Evolutionary conservation across 2,797 vertebrate species (phyloP).

Genomic region (Sebastes steindachneri): DNA sequence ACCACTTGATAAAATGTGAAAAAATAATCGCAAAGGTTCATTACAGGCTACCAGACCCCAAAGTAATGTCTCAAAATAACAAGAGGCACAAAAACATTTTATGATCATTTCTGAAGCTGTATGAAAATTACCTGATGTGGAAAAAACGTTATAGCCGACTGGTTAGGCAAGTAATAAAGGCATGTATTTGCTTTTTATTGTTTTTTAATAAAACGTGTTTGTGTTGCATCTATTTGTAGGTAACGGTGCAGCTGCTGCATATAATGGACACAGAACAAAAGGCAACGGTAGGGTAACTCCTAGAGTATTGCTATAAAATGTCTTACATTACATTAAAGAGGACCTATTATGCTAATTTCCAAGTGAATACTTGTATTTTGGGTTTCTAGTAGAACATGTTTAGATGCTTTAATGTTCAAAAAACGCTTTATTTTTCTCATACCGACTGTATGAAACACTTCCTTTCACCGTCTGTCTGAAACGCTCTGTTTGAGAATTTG

Average conservation of each 20-base stretch:
- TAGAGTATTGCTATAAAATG: background rate
- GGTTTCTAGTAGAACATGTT: too few species aligned
- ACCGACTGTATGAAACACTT: too few species aligned
- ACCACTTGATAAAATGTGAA: too few species aligned
- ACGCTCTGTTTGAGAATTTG: too few species aligned
- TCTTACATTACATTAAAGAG: background rate
- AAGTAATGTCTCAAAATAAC: background rate
- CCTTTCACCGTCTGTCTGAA: too few species aligned
- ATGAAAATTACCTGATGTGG: background rate
- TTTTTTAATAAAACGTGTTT: background rate
- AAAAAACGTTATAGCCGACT: background rate
- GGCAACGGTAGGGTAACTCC: slow-evolving; percentile 23
- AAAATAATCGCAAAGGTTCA: background rate
- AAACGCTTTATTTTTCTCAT: too few species aligned
- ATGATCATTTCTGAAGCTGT: background rate
- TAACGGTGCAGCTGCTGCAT: slow-evolving; percentile 19
- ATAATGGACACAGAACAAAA: slow-evolving; percentile 37
- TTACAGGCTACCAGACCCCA: background rate
- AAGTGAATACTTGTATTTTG: too few species aligned
- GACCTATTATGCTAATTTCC: too few species aligned
- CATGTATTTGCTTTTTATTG: background rate
- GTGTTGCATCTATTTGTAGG: slow-evolving; percentile 1
- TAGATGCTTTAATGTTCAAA: too few species aligned
- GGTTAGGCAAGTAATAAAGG: background rate
- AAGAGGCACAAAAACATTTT: background rate